Evolutionary conservation across 2,797 vertebrate genomes (phyloP).

Genomic region (Philypnodon macrostomus): DNA sequence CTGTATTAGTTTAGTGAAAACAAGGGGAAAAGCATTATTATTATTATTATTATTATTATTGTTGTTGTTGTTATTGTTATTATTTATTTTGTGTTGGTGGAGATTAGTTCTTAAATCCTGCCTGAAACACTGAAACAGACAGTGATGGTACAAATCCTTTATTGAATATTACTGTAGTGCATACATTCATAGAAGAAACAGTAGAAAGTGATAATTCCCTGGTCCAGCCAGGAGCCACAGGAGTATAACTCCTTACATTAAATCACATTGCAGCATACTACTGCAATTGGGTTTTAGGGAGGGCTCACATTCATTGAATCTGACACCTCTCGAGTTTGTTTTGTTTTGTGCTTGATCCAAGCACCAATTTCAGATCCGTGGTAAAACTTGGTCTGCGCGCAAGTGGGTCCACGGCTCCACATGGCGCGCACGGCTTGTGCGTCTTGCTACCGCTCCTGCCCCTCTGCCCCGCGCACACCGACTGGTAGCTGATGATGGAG

Average conservation of each 20-base stretch:
- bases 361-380: slow-evolving; percentile 73
- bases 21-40: too few relatives aligned
- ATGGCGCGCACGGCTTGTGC: slow-evolving; percentile 43
- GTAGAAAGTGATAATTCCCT: slow-evolving; percentile 45
- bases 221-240: slow-evolving; percentile 75
- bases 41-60: too few relatives aligned
- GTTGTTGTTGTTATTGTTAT: too few relatives aligned
- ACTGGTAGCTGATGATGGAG: slow-evolving; percentile 67
- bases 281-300: slow-evolving; percentile 69
- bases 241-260: slow-evolving; percentile 78
- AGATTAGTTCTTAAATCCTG: too few relatives aligned
- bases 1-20: too few relatives aligned
- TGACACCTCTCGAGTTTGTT: slow-evolving; percentile 77
- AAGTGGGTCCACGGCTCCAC: slow-evolving; percentile 69
- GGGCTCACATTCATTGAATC: slow-evolving; percentile 75
- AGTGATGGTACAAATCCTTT: neutral
- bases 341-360: slow-evolving; percentile 69
- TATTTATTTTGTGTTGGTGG: too few relatives aligned
- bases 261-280: slow-evolving; percentile 73
- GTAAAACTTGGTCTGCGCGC: slow-evolving; percentile 76
- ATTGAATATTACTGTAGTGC: slow-evolving; percentile 39
- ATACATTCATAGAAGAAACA: slow-evolving; percentile 14
- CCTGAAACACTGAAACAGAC: too few relatives aligned
- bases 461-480: slow-evolving; percentile 48
- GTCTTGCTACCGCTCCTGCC: slow-evolving; percentile 45